These are phyloP conservation scores for Micrasema minimum DNA, from an alignment of 1,140 invertebrate species.

Conservation along the genomic window DNA sequence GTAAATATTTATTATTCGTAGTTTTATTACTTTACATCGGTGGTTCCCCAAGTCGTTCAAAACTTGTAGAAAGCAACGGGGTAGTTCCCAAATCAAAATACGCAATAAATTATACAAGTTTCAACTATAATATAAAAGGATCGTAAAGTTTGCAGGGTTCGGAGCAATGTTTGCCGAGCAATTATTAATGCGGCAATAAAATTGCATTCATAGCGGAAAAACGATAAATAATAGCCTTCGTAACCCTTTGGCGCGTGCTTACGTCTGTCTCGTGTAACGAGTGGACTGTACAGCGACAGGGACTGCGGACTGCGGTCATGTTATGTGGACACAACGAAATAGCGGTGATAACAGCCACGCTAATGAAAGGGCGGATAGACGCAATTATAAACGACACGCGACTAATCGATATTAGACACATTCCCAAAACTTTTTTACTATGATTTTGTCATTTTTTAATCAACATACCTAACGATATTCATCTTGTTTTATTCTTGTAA, in stretches of 20 bases:
- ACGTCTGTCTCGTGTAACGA: constrained; percentile 5
- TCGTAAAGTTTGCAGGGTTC: constrained; percentile 19
- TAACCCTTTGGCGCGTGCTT: not conserved
- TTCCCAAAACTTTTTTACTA: no score
- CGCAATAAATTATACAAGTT: constrained; percentile 1
- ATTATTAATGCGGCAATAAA: constrained; percentile 33
- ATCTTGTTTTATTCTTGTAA: no score
- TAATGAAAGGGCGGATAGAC: constrained; percentile 22
- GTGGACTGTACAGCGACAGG: constrained; percentile 13
- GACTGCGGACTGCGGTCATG: not conserved
- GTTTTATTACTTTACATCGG: no score
- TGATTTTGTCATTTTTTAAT: no score
- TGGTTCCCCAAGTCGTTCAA: no score
- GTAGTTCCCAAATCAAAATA: constrained; percentile 6
- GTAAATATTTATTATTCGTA: no score
- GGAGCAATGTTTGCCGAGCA: constrained; percentile 23
- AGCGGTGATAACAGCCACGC: constrained; percentile 32
- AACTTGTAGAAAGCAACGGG: not conserved
- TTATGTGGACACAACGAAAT: constrained; percentile 21
- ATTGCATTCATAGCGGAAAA: constrained; percentile 26
- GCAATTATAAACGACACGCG: constrained; percentile 4
- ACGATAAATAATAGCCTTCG: constrained; percentile 33
- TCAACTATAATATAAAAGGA: constrained; percentile 13
- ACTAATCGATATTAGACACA: constrained; percentile 34
- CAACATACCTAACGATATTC: no score